phyloP scores from a whole-genome alignment of 2,888 invertebrate genomes.

The Synergus japonicus region DNA sequence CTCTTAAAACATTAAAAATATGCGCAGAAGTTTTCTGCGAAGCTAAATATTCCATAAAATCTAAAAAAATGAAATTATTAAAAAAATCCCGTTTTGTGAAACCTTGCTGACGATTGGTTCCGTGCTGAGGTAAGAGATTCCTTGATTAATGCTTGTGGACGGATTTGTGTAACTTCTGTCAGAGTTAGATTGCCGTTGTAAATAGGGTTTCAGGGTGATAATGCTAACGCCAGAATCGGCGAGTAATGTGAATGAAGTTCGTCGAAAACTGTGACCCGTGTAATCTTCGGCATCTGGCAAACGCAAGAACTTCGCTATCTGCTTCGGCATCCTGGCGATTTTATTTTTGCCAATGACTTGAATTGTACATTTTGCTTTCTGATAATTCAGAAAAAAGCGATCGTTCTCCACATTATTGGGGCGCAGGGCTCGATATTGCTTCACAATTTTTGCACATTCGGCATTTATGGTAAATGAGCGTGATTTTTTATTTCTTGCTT shows the following conservation, averaged over 20 bases:
- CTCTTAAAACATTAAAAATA: too few relatives aligned
- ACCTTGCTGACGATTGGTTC: too few relatives aligned
- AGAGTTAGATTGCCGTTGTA: too few relatives aligned
- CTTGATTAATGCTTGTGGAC: too few relatives aligned
- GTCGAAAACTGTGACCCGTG: slow-evolving; percentile 58
- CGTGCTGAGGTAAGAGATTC: too few relatives aligned
- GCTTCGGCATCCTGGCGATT: slow-evolving; percentile 27
- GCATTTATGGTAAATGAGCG: slow-evolving; percentile 44
- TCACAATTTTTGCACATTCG: slow-evolving; percentile 34
- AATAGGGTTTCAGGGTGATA: not conserved
- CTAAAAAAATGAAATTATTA: too few relatives aligned
- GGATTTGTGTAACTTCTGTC: too few relatives aligned
- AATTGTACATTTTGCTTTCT: slow-evolving; percentile 46
- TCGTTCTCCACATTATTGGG: slow-evolving; percentile 10
- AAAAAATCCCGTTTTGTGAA: too few relatives aligned
- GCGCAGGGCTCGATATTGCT: slow-evolving; percentile 45
- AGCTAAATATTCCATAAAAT: too few relatives aligned
- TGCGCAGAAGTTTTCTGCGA: too few relatives aligned
- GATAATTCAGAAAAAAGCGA: slow-evolving; percentile 41
- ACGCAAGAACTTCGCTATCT: slow-evolving; percentile 45
- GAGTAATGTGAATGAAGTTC: slow-evolving; percentile 45
- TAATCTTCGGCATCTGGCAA: slow-evolving; percentile 65
- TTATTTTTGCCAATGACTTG: too few relatives aligned
- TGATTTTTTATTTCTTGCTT: slow-evolving; percentile 40
- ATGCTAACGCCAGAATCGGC: slow-evolving; percentile 46